Conservation (phyloP, 2,113 vertebrate species). For the Phrynosoma platyrhinos region DNA sequence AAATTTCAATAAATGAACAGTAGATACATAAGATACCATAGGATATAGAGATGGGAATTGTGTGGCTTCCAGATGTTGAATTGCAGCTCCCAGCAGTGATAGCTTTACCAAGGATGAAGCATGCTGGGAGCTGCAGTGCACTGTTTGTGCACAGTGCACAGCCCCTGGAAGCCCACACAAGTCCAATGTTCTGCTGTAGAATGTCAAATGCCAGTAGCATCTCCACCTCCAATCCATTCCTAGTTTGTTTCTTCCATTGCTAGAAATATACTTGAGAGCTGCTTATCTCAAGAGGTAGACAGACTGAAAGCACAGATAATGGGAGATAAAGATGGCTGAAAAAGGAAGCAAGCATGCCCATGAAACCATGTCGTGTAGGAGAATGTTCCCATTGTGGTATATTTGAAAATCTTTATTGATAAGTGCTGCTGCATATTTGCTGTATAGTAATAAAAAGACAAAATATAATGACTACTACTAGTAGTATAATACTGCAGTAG, state of each 20-base stretch:
- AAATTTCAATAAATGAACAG: not conserved
- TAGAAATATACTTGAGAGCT: not conserved
- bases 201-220: not conserved
- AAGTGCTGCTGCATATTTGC: not conserved
- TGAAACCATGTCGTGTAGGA: not conserved
- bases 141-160: no score
- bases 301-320: not conserved
- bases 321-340: not conserved
- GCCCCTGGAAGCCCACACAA: no score
- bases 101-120: no score
- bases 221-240: not conserved
- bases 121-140: no score
- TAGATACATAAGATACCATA: not conserved
- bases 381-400: not conserved
- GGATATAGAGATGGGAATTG: no score
- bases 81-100: no score
- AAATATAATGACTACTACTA: no score
- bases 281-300: not conserved
- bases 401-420: not conserved
- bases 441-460: not conserved
- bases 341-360: not conserved
- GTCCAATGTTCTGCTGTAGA: not conserved
- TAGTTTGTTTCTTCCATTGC: not conserved
- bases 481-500: no score
- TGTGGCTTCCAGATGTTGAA: no score